phyloP scores from a whole-genome alignment of 1,140 invertebrate species.

The roundworm (Caenorhabditis elegans) region WBcel235 BX284605.5:5161001-5161500 shows the following conservation, averaged over 20 bases:
- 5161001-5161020: constrained; percentile 11
- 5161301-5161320: constrained; percentile 38
- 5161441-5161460: constrained; percentile 33
- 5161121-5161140: constrained; percentile 7
- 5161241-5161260: neutral
- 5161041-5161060: neutral
- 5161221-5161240: neutral
- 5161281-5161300: constrained; percentile 38
- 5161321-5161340: constrained; percentile 11
- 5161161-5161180: constrained; percentile 9
- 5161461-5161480: neutral
- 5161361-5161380: constrained; percentile 7
- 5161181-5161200: neutral
- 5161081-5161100: constrained; percentile 22
- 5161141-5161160: neutral
- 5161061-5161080: neutral
- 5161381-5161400: constrained; percentile 33
- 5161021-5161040: constrained; percentile 35
- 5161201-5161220: neutral
- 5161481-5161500: constrained; percentile 26
- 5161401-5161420: constrained; percentile 42
- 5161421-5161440: constrained; percentile 31
- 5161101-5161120: neutral
- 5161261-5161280: constrained; percentile 17
- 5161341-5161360: constrained; percentile 32